Percentiles rank a stretch among this genome's conserved stretches.
Conservation (phyloP, 1,140 invertebrate genomes). For the Trypoxylus dichotomus region DNA sequence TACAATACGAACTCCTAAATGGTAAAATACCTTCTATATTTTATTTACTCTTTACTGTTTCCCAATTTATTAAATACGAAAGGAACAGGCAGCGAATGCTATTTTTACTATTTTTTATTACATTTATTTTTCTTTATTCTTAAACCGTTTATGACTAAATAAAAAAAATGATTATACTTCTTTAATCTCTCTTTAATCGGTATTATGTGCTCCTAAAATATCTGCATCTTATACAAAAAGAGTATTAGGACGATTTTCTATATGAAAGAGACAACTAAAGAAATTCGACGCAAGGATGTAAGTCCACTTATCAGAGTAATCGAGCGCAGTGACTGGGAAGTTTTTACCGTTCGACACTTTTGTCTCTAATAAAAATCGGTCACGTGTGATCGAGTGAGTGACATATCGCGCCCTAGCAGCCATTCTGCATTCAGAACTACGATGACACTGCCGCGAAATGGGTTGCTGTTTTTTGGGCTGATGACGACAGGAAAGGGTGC, state of each 20-base stretch:
- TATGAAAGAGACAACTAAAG: background rate
- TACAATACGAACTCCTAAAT: too few relatives aligned
- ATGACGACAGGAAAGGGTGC: constrained; percentile 18
- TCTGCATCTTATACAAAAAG: background rate
- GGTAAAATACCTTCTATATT: too few relatives aligned
- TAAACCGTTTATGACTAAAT: too few relatives aligned
- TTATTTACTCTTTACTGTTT: too few relatives aligned
- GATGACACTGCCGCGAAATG: constrained; percentile 28
- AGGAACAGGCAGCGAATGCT: too few relatives aligned
- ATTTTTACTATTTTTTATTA: too few relatives aligned
- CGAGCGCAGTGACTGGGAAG: constrained; percentile 33
- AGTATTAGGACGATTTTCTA: background rate
- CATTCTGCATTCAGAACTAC: constrained; percentile 39
- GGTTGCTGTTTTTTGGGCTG: constrained; percentile 21
- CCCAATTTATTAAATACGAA: too few relatives aligned
- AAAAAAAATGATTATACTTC: too few relatives aligned
- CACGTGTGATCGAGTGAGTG: constrained; percentile 51
- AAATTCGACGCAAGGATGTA: background rate
- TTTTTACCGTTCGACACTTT: constrained; percentile 47
- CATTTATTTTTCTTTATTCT: too few relatives aligned
- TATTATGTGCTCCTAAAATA: background rate
- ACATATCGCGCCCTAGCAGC: constrained; percentile 48
- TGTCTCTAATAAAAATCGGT: constrained; percentile 51
- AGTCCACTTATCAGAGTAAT: constrained; percentile 32
- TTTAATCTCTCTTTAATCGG: too few relatives aligned